These are phyloP conservation scores for Caenorhabditis auriculariae DNA, from an alignment of 2,888 invertebrate species.

Conservation along the genomic window DNA sequence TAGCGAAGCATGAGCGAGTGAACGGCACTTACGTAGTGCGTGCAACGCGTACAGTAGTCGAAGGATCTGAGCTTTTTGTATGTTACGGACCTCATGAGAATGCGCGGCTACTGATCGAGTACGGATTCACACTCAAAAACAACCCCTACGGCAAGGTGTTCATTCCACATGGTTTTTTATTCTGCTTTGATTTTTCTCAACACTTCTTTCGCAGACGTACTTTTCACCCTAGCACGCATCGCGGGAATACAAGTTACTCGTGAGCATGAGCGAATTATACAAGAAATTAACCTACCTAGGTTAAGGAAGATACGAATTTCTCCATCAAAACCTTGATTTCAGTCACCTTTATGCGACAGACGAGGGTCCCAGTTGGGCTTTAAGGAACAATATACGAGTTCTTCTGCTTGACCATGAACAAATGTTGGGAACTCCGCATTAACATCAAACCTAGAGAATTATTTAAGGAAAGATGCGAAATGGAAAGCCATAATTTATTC, in stretches of 20 bases:
- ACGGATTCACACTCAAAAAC: constrained; percentile 65
- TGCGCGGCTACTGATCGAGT: constrained; percentile 64
- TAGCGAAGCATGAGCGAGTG: constrained; percentile 34
- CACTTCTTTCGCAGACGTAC: constrained; percentile 7
- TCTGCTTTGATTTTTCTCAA: not conserved
- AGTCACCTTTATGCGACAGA: constrained; percentile 53
- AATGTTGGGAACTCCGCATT: constrained; percentile 23
- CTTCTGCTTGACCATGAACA: constrained; percentile 36
- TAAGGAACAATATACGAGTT: constrained; percentile 46
- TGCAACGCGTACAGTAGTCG: constrained; percentile 23
- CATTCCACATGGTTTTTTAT: constrained; percentile 37
- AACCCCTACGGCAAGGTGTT: constrained; percentile 58
- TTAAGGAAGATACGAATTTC: constrained; percentile 4
- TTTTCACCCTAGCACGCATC: constrained; percentile 24
- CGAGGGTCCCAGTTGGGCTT: constrained; percentile 49
- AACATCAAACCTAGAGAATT: not conserved
- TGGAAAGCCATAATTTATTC: constrained; percentile 33
- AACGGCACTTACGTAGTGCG: constrained; percentile 32
- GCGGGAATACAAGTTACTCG: constrained; percentile 32
- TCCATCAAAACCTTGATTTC: too few relatives aligned
- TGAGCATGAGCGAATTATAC: constrained; percentile 32
- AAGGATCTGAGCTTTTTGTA: constrained; percentile 56
- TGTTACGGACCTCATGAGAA: constrained; percentile 66
- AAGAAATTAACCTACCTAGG: constrained; percentile 41
- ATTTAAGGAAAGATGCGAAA: constrained; percentile 7